Evolutionary conservation across 2,797 vertebrate genomes (phyloP), one percentile per base, ranked within the genome.

Genomic region (Sebastes goodei): DNA sequence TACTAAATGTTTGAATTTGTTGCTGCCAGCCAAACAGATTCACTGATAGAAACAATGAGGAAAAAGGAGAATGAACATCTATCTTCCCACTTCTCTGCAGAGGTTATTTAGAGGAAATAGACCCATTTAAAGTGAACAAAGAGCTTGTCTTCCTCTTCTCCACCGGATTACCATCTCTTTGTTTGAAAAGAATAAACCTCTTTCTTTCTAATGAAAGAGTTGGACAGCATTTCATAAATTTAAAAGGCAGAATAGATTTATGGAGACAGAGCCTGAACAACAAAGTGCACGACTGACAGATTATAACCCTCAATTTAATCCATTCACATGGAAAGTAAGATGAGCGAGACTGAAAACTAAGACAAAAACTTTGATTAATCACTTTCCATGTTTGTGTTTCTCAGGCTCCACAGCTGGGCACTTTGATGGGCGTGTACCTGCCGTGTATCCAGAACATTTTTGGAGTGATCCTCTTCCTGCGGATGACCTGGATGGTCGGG

Each of bases 381-480:
- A 6, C 21, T 46, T 59, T 32, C 71, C 1, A 3, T 7, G 21
- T 84, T 53, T 75, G 71, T 90, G 42, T 65, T 79, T 88, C 42
- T 67, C 95, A 99, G 99, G 98, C 97, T 52, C 97, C 99, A 0
- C 96, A 97, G 81, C 96, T 99, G 95, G 99, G 99, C 86, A 99
- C 99, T 68, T 95, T 99, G 93, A 99, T 99, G 97, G 99, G 99
- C 0, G 99, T 99, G 68, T 99, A 99, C 93, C 92, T 99, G 76
- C 99, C 99, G 0, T 99, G 98, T 83, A 96, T 99, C 91, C 99
- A 99, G 94, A 99, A 99, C 92, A 99, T 99, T 86, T 97, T 99
- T 4, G 99, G 99, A 10, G 99, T 99, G 82, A 99, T 99, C 86
- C 97, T 99, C 71, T 99, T 99, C 91, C 95, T 99, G 87, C 95